Conservation (phyloP, 1,140 invertebrate species). For the Periplaneta americana region DNA sequence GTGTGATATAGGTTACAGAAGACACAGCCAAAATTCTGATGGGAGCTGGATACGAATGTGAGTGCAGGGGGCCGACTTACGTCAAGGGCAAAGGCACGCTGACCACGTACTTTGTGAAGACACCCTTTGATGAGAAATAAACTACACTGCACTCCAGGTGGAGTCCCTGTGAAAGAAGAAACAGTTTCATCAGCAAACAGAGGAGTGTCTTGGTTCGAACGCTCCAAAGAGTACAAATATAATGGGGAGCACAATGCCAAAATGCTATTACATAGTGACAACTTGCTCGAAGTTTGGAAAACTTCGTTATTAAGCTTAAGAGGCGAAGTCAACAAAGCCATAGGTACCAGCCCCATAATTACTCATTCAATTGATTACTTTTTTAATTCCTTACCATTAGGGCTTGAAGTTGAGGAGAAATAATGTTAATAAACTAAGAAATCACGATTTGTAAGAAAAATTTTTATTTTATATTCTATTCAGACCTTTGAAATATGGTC, state of each 20-base stretch:
- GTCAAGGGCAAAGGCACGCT: constrained; percentile 94
- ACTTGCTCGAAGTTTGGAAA: not conserved
- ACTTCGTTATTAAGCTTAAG: not conserved
- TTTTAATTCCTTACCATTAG: not conserved
- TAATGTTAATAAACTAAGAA: too few species aligned
- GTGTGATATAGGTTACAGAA: constrained; percentile 61
- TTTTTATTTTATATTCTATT: too few species aligned
- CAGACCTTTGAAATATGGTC: too few species aligned
- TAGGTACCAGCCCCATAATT: not conserved
- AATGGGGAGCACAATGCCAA: too few species aligned
- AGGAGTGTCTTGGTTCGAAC: not conserved
- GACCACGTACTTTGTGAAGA: constrained; percentile 87
- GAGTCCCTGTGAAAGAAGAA: not conserved
- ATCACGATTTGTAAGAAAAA: too few species aligned
- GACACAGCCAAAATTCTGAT: constrained; percentile 84
- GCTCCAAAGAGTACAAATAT: not conserved
- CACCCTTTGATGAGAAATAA: constrained; percentile 56
- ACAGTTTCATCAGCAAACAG: not conserved
- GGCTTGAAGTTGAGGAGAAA: not conserved
- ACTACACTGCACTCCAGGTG: not conserved
- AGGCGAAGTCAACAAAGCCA: not conserved
- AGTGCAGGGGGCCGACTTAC: constrained; percentile 80
- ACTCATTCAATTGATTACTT: not conserved
- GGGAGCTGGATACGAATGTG: constrained; percentile 74
- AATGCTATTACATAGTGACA: too few species aligned